Conservation (phyloP, 2,113 vertebrate species). For the Pituophis catenifer region DNA sequence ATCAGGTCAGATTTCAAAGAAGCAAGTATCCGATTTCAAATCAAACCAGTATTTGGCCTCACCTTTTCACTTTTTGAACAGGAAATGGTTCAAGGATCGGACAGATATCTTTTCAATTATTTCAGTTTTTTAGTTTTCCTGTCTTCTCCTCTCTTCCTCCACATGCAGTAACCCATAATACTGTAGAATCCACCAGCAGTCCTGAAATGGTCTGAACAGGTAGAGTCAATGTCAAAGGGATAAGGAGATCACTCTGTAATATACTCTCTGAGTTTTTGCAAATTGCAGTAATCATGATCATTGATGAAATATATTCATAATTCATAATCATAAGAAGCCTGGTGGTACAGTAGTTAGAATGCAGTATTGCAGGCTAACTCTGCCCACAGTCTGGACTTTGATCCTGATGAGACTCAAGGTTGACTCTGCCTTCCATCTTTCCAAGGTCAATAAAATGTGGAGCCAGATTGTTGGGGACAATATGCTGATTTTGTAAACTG, state of each 20-base stretch:
- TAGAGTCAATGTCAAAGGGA: neutral
- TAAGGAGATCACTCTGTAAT: neutral
- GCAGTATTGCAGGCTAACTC: too few relatives aligned
- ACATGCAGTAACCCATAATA: neutral
- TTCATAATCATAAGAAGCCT: too few relatives aligned
- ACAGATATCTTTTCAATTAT: neutral
- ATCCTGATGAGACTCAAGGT: too few relatives aligned
- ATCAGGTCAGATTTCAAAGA: neutral
- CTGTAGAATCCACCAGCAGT: too few relatives aligned
- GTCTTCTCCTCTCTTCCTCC: neutral
- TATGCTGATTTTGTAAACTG: too few relatives aligned
- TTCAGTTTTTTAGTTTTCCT: neutral
- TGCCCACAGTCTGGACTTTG: too few relatives aligned
- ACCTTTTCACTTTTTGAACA: neutral
- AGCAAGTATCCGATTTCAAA: neutral
- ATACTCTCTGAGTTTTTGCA: neutral
- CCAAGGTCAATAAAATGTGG: too few relatives aligned
- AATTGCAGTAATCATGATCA: neutral
- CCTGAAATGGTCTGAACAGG: neutral
- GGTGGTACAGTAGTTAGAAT: too few relatives aligned
- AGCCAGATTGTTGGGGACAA: too few relatives aligned
- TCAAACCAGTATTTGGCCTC: neutral
- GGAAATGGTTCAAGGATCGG: neutral
- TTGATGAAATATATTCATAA: too few relatives aligned
- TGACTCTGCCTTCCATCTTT: too few relatives aligned